Evolutionary conservation across 2,888 invertebrate genomes (phyloP), one percentile per base, ranked within the genome.

Genomic region (Eupithecia exiguata): DNA sequence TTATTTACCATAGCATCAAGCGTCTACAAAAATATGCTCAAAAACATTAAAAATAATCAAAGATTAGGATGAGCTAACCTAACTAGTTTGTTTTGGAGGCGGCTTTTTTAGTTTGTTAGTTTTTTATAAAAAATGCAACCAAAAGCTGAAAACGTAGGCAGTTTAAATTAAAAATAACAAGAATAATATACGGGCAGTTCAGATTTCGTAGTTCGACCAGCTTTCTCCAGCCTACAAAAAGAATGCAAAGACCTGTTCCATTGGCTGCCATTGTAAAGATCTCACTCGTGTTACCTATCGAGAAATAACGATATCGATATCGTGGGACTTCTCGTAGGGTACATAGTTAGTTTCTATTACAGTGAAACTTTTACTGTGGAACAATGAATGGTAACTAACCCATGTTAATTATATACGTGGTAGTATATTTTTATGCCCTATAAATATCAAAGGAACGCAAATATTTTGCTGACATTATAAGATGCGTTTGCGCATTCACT

Each of bases 141-240:
- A n/a, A 63, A 5, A 4, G 9, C 7, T 10, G 9, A 35, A 35
- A 62, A 35, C 18, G 38, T 65, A 21, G 65, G 25, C 65, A 38
- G 40, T 40, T 21, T 21, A 38, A 38, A 25, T 65, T 40, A 38
- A 65, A 35, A 38, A 38, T 49, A 61, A 61, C 30, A 61, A 61
- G 30, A 35, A 66, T 36, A 16, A 43, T 66, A 66, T 40, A 66
- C 58, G 25, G 12, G 58, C 40, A 66, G 66, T 40, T 38, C 40
- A 63, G 62, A 79, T 83, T 81, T 82, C 74, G 82, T 77, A 76
- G 75, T 81, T 82, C 78, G 80, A 74, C 84, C 82, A 85, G 87
- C 91, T 91, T 92, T 92, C 91, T 87, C 91, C 86, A 84, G 83
- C 85, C 84, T 79, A 89, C 84, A 84, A 86, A 89, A 88, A 86